A percentile compares a stretch with the other conserved stretches of the same genome.
Evolutionary conservation across 1,140 invertebrate genomes (phyloP).

Genomic region (Drosophila tropicalis): DNA sequence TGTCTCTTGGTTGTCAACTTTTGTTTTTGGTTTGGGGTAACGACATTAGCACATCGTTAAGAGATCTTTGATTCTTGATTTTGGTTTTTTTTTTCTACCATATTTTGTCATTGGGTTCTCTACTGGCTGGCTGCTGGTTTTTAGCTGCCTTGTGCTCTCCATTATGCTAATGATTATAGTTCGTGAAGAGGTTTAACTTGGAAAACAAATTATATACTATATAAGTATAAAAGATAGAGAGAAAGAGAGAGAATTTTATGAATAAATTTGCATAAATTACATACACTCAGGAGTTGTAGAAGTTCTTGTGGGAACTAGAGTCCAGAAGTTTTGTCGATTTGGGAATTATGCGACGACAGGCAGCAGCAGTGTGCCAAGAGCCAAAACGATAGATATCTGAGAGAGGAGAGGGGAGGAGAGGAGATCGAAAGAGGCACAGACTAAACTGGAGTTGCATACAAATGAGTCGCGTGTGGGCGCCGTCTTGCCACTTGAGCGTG

Average conservation of each 20-base stretch:
- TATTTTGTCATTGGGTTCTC: conserved; percentile 29
- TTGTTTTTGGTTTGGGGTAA: conserved; percentile 23
- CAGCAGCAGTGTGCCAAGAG: conserved; percentile 64
- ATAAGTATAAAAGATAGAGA: background rate
- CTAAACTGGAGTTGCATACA: conserved; percentile 51
- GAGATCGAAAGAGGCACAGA: conserved; percentile 35
- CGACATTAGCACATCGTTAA: conserved; percentile 75
- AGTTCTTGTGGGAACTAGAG: conserved; percentile 39
- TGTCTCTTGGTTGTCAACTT: conserved; percentile 52
- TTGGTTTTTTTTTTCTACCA: conserved; percentile 13
- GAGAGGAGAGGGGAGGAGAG: conserved; percentile 27
- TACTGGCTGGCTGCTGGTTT: conserved; percentile 21
- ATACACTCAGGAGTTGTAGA: too few relatives aligned
- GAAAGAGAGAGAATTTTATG: conserved; percentile 12
- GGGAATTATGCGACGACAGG: conserved; percentile 55
- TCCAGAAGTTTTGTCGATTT: background rate
- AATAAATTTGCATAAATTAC: conserved; percentile 74
- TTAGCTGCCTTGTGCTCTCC: conserved; percentile 48
- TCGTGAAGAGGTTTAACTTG: conserved; percentile 48
- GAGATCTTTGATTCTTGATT: conserved; percentile 49
- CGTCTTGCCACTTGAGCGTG: conserved; percentile 59
- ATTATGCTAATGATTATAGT: conserved; percentile 63
- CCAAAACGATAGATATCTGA: conserved; percentile 64
- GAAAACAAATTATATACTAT: conserved; percentile 66
- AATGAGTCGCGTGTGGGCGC: conserved; percentile 73